Evolutionary conservation across 1,140 invertebrate species (phyloP).

Genomic region (Drosophila lacertosa): DNA sequence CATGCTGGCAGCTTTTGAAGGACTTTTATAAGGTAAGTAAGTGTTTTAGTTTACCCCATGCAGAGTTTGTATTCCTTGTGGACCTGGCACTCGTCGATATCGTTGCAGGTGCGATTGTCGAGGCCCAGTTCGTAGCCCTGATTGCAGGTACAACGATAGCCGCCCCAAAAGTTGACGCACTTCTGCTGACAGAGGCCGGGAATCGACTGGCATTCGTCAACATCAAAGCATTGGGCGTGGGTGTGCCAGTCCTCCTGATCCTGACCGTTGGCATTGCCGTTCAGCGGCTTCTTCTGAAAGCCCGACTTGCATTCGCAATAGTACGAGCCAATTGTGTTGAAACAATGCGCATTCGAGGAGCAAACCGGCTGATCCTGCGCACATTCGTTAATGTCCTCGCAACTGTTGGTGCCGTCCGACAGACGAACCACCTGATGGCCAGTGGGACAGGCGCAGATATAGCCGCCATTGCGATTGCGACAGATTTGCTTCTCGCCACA

Average conservation of each 20-base stretch:
- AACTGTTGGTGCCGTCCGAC: slow-evolving; percentile 85
- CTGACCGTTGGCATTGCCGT: neutral
- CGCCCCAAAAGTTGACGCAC: slow-evolving; percentile 94
- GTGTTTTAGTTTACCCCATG: slow-evolving; percentile 88
- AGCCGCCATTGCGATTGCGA: slow-evolving; percentile 90
- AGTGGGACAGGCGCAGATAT: slow-evolving; percentile 89
- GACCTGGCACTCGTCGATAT: slow-evolving; percentile 94
- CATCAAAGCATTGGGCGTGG: slow-evolving; percentile 86
- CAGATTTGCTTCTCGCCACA: slow-evolving; percentile 90
- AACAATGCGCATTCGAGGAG: slow-evolving; percentile 87
- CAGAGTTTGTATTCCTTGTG: slow-evolving; percentile 90
- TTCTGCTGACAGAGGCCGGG: slow-evolving; percentile 91
- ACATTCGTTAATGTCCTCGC: slow-evolving; percentile 96
- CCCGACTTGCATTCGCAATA: slow-evolving; percentile 91
- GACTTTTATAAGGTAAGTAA: no score
- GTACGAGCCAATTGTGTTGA: slow-evolving; percentile 93
- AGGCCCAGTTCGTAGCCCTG: slow-evolving; percentile 88
- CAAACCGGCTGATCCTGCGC: slow-evolving; percentile 85
- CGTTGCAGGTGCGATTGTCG: slow-evolving; percentile 92
- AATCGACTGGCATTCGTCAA: slow-evolving; percentile 88
- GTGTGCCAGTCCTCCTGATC: slow-evolving; percentile 69
- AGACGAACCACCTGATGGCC: slow-evolving; percentile 88
- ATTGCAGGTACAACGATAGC: slow-evolving; percentile 91
- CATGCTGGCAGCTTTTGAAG: no score
- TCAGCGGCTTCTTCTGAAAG: slow-evolving; percentile 86